Percentiles rank a stretch among this genome's conserved stretches.
Evolutionary conservation across 1,140 invertebrate genomes (phyloP).

Genomic region (Rhopalosiphum padi): DNA sequence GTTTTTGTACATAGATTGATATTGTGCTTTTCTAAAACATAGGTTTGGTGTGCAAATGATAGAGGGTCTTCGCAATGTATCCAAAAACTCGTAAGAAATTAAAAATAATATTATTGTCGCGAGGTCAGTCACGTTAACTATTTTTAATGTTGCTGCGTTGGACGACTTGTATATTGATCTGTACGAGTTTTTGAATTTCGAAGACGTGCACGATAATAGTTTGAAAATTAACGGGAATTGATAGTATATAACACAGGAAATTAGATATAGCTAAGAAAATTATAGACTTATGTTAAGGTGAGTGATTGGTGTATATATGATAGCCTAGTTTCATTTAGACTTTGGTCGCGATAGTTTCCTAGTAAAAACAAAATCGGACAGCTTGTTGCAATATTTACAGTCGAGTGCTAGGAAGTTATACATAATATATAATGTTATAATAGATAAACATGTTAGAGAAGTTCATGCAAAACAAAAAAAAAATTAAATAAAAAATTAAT

Average conservation of each 20-base stretch:
- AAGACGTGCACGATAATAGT: slow-evolving; percentile 43
- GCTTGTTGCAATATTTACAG: slow-evolving; percentile 14
- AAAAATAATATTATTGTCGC: background rate
- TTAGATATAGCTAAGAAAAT: slow-evolving; percentile 21
- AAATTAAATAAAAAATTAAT: background rate
- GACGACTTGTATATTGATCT: background rate
- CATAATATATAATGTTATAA: background rate
- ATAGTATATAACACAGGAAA: background rate
- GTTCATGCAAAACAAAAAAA: slow-evolving; percentile 6
- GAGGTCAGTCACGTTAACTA: background rate
- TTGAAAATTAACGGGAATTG: background rate
- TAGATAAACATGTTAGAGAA: background rate
- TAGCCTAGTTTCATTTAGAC: slow-evolving; percentile 28
- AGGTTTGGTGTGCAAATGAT: slow-evolving; percentile 36
- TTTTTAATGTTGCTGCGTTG: background rate
- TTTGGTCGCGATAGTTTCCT: background rate
- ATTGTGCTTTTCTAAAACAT: slow-evolving; percentile 47
- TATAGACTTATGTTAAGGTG: background rate
- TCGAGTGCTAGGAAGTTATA: slow-evolving; percentile 7
- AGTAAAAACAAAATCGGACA: background rate
- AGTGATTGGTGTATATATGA: slow-evolving; percentile 3
- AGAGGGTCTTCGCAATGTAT: slow-evolving; percentile 28
- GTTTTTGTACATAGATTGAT: slow-evolving; percentile 34
- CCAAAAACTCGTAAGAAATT: slow-evolving; percentile 42
- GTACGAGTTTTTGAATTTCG: slow-evolving; percentile 41